These are phyloP conservation scores for Monomorium pharaonis DNA, from an alignment of 1,140 invertebrate species.

Conservation along the genomic window DNA sequence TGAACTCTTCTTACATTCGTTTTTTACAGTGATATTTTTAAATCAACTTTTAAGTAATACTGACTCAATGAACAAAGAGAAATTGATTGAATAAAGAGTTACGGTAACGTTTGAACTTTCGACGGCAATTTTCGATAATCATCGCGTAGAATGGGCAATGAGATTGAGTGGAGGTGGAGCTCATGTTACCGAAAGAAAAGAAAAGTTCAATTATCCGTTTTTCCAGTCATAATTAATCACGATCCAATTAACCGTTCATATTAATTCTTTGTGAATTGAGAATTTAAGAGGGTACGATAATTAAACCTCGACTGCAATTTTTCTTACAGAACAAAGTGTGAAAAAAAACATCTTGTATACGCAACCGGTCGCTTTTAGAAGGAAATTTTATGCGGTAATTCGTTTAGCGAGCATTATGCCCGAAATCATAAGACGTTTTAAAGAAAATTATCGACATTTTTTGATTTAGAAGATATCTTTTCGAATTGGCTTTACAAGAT, in stretches of 20 bases:
- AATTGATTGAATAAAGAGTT: not conserved
- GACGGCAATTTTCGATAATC: not conserved
- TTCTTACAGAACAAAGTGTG: not conserved
- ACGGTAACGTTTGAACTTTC: not conserved
- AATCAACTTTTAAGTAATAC: not conserved
- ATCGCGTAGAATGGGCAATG: not conserved
- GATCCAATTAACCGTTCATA: not conserved
- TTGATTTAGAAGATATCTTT: too few species aligned
- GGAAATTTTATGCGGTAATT: not conserved
- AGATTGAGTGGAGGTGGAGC: not conserved
- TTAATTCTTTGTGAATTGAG: not conserved
- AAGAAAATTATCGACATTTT: too few species aligned
- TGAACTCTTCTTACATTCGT: not conserved
- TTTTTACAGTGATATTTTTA: not conserved
- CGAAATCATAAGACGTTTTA: too few species aligned
- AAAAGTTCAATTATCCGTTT: not conserved
- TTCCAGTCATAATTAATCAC: constrained; percentile 11
- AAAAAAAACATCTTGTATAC: not conserved
- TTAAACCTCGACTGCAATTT: not conserved
- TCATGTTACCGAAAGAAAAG: not conserved
- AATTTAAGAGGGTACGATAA: not conserved
- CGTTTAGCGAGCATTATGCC: too few species aligned
- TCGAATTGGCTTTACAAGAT: too few species aligned
- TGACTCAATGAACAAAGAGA: not conserved
- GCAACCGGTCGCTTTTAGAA: not conserved